Evolutionary conservation across 2,888 invertebrate species (phyloP).

Genomic region (Dastarcus helophoroides): DNA sequence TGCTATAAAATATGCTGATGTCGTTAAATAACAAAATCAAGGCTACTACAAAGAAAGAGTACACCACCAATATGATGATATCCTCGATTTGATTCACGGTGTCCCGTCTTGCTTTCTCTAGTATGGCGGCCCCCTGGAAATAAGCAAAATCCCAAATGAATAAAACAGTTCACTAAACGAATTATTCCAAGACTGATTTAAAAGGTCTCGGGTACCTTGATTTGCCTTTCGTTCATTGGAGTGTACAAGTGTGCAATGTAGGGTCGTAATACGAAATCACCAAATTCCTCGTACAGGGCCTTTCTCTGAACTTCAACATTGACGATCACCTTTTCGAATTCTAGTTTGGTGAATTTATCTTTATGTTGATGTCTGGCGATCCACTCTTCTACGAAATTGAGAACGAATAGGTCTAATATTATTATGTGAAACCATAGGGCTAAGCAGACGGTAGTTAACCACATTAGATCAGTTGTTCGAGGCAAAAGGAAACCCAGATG

Average conservation of each 20-base stretch:
- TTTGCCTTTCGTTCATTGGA: constrained; percentile 2
- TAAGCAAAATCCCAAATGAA: too few species aligned
- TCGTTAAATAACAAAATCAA: too few species aligned
- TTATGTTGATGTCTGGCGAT: too few species aligned
- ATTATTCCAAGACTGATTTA: too few species aligned
- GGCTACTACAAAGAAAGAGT: too few species aligned
- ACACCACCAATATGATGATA: too few species aligned
- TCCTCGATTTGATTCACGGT: too few species aligned
- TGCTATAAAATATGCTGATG: too few species aligned
- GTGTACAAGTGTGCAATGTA: constrained; percentile 6
- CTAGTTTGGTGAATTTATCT: background rate
- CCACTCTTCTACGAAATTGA: background rate
- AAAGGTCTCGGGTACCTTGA: too few species aligned
- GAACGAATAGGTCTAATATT: constrained; percentile 7
- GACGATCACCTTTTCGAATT: constrained; percentile 6
- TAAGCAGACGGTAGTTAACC: constrained; percentile 2
- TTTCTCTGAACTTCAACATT: constrained; percentile 7
- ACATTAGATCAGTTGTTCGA: constrained; percentile 3
- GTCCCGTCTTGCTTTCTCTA: too few species aligned
- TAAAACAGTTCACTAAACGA: too few species aligned
- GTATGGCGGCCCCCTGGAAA: too few species aligned
- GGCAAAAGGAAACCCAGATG: constrained; percentile 5
- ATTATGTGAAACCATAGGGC: constrained; percentile 7
- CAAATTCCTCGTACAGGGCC: constrained; percentile 6
- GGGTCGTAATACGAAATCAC: constrained; percentile 7